Base-by-base conservation (phyloP, 2,797 vertebrate genomes). In the Artibeus lituratus region DNA sequence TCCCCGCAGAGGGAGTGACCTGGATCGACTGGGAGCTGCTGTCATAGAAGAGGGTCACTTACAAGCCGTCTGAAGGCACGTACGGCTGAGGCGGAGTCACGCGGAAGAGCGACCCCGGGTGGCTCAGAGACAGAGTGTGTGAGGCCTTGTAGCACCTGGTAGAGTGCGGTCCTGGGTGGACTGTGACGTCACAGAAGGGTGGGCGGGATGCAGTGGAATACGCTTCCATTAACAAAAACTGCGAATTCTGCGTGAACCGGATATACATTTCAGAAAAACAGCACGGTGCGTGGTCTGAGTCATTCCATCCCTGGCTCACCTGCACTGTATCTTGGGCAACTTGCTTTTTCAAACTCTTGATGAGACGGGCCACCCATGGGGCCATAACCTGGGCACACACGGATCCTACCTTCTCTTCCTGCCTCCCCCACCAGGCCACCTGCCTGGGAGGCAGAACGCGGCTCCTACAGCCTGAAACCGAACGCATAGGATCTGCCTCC, bases 1-100 rank as follows among this genome's bases (percentile, higher is more conserved):
- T 62, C 32, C 18, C 88, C 76, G 74, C 35, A 72, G 24, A 89
- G 26, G 10, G 14, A 57, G 16, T 0, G 55, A 29, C 4, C 22
- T 47, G 53, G 3, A 7, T 0, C 16, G 32, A 55, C 16, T 10
- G 15, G 26, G 35, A 90, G 22, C 18, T 1, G 14, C 6, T 37
- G n/a, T 53, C 35, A 72, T 69, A 70, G 15, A 84, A 85, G 24
- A 32, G 8, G 29, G 16, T 35, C 29, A 0, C 19, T 10, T 39
- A 11, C 35, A 47, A 59, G 55, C 2, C 3, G 6, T 26, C n/a
- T 29, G 14, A 37, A 57, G n/a, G 73, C 19, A 70, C 35, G 35
- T 7, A 6, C 0, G 18, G 42, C 39, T 4, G 18, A 1, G 18
- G 26, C 5, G 6, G 5, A 14, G 35, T 42, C 42, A 4, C 0